Conservation (phyloP, 2,888 invertebrate genomes). For the Nymphalis c-album region DNA sequence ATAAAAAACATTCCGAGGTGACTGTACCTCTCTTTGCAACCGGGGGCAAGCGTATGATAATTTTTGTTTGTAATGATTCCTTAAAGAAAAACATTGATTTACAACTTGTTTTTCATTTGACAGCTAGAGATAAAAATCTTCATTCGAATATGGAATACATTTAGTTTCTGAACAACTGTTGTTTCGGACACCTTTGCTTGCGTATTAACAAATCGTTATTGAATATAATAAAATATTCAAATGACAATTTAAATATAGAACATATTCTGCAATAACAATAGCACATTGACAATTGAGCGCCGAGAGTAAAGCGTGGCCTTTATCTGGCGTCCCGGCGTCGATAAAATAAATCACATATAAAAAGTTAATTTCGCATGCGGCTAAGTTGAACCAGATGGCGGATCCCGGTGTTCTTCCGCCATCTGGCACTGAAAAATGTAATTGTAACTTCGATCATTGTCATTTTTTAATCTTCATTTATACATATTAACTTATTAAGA, state of each 20-base stretch:
- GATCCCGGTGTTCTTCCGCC: constrained; percentile 45
- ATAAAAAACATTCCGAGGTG: constrained; percentile 37
- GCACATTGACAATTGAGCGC: constrained; percentile 42
- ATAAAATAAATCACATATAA: constrained; percentile 62
- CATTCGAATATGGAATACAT: constrained; percentile 34
- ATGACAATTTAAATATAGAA: too few species aligned
- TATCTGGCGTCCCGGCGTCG: constrained; percentile 54
- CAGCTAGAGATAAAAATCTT: constrained; percentile 24
- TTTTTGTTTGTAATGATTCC: constrained; percentile 48
- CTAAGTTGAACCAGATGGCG: constrained; percentile 54
- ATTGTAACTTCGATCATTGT: constrained; percentile 38
- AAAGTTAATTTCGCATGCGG: constrained; percentile 61
- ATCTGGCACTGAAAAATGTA: constrained; percentile 47
- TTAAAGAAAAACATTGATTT: constrained; percentile 54
- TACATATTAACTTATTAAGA: neutral
- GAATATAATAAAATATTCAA: neutral
- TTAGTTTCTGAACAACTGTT: neutral
- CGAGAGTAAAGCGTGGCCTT: constrained; percentile 56
- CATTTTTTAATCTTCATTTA: constrained; percentile 25
- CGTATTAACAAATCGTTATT: neutral
- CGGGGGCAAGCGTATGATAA: constrained; percentile 60
- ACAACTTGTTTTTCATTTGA: constrained; percentile 51
- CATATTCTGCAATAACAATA: neutral
- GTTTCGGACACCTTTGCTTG: neutral
- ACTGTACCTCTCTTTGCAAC: constrained; percentile 54